A percentile compares a stretch with the other conserved stretches of the same genome.
phyloP scores from a whole-genome alignment of 1,140 invertebrate genomes.

The Lineus longissimus region DNA sequence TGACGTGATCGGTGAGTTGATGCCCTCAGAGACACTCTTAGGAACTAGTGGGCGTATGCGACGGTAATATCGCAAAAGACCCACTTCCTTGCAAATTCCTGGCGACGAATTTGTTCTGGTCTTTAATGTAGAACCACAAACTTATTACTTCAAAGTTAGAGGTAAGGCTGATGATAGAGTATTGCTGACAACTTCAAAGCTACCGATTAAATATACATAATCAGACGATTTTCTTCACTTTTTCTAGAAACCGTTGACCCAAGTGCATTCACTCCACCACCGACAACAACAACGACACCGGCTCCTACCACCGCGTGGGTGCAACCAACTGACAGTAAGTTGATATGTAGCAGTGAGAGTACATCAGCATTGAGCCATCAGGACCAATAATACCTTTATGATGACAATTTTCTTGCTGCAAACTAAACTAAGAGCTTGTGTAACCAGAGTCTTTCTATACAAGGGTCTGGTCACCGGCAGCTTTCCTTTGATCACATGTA shows the following conservation, averaged over 20 bases:
- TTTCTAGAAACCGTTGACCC: slow-evolving; percentile 1
- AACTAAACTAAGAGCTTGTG: background rate
- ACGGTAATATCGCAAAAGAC: background rate
- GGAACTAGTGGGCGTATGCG: background rate
- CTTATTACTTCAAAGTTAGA: background rate
- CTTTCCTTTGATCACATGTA: too few relatives aligned
- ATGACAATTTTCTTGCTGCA: background rate
- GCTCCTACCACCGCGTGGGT: background rate
- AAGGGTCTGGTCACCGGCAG: too few relatives aligned
- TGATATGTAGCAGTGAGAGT: background rate
- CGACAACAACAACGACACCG: background rate
- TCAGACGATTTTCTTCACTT: background rate
- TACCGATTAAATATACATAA: background rate
- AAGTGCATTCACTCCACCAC: background rate
- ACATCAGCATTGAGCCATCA: background rate
- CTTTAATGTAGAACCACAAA: background rate
- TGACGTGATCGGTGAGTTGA: background rate
- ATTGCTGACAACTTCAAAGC: background rate
- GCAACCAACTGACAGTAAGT: background rate
- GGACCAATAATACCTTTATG: background rate
- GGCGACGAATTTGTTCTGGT: background rate
- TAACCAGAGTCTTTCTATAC: too few relatives aligned
- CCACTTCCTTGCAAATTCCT: background rate
- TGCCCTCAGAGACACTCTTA: background rate
- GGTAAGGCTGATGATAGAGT: background rate